These are phyloP conservation scores for Xiphophorus couchianus DNA, from an alignment of 2,113 vertebrate species.

Conservation along the genomic window DNA sequence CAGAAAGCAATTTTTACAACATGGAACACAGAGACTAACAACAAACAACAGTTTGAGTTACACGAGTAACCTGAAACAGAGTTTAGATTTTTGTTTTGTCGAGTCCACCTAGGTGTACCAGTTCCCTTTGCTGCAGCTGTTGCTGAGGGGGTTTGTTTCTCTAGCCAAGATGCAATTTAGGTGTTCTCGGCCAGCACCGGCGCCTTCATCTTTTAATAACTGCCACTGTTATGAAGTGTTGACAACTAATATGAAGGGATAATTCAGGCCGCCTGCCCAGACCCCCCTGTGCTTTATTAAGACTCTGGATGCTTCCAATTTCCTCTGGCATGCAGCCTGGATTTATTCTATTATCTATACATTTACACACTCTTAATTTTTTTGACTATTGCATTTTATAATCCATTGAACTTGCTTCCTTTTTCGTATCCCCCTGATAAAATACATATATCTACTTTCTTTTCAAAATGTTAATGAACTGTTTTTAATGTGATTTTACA, in stretches of 20 bases:
- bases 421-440: not conserved
- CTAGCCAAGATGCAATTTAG: slow-evolving; percentile 91
- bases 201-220: slow-evolving; percentile 96
- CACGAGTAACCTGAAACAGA: slow-evolving; percentile 2
- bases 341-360: slow-evolving; percentile 82
- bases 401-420: not conserved
- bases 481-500: not conserved
- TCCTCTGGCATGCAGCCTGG: slow-evolving; percentile 82
- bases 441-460: not conserved
- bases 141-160: slow-evolving; percentile 71
- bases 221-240: slow-evolving; percentile 94
- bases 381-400: not conserved
- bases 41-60: not conserved
- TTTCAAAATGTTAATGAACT: not conserved
- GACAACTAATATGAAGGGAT: slow-evolving; percentile 86
- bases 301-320: slow-evolving; percentile 89
- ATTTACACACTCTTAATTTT: not conserved
- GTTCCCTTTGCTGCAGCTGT: slow-evolving; percentile 32
- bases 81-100: slow-evolving; percentile 5
- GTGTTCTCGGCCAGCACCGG: slow-evolving; percentile 86
- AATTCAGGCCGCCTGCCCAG: slow-evolving; percentile 68
- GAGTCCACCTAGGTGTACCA: slow-evolving; percentile 5
- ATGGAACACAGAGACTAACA: too few species aligned
- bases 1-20: too few species aligned
- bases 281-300: slow-evolving; percentile 90